These are phyloP conservation scores for Hirtodrosophila alboralis DNA, from an alignment of 2,888 invertebrate genomes.

Conservation along the genomic window DNA sequence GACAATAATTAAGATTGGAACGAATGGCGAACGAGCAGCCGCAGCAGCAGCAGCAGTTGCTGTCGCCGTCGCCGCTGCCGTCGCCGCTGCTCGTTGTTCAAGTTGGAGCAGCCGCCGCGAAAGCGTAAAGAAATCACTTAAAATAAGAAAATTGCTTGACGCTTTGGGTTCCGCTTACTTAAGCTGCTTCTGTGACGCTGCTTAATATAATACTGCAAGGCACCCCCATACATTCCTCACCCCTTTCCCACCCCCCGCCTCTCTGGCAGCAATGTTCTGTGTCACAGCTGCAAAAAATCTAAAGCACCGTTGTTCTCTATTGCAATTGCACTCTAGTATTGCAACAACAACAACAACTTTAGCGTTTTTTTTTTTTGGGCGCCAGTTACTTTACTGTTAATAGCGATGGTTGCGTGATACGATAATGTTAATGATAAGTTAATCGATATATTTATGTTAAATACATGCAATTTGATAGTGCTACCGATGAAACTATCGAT, in stretches of 20 bases:
- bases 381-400: conserved; percentile 24
- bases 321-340: conserved; percentile 37
- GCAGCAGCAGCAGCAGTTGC: conserved; percentile 1
- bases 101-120: conserved; percentile 49
- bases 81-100: conserved; percentile 11
- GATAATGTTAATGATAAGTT: too few species aligned
- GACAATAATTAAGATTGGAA: conserved; percentile 77
- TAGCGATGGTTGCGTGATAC: conserved; percentile 30
- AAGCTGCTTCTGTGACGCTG: conserved; percentile 22
- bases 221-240: conserved; percentile 21
- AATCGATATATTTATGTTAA: too few species aligned
- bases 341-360: conserved; percentile 8
- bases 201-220: conserved; percentile 3
- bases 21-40: conserved; percentile 49
- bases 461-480: too few species aligned
- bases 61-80: neutral
- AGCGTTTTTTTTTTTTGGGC: conserved; percentile 36
- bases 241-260: neutral
- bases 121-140: conserved; percentile 77
- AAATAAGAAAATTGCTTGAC: conserved; percentile 59
- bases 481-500: too few species aligned
- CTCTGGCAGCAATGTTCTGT: conserved; percentile 17
- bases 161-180: conserved; percentile 60
- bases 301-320: conserved; percentile 39
- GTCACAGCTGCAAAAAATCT: conserved; percentile 47